A percentile compares a stretch with the other conserved stretches of the same genome.
Evolutionary conservation across 2,113 vertebrate genomes (phyloP).

Genomic region (Gobio gobio): DNA sequence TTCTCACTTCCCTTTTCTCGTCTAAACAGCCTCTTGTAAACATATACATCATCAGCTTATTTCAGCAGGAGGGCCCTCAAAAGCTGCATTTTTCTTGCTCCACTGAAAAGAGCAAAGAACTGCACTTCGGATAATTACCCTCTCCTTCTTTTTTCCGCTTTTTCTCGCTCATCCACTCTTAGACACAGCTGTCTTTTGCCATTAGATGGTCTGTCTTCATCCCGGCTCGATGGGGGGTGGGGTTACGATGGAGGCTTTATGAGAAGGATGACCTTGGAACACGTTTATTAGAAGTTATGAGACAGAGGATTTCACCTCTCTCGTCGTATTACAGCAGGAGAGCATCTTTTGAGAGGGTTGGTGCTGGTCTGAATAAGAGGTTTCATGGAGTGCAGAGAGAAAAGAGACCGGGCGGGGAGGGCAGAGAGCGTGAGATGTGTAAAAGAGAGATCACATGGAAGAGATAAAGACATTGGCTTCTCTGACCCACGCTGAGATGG

Average conservation of each 20-base stretch:
- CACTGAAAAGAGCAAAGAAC: constrained; percentile 36
- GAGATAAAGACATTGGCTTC: constrained; percentile 44
- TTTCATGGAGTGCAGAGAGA: constrained; percentile 49
- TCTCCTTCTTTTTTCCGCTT: constrained; percentile 21
- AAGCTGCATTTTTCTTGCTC: constrained; percentile 19
- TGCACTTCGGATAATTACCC: constrained; percentile 33
- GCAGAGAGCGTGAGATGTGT: constrained; percentile 12
- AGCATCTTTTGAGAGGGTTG: constrained; percentile 48
- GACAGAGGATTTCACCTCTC: constrained; percentile 48
- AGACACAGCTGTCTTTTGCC: constrained; percentile 50
- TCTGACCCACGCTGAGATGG: constrained; percentile 51
- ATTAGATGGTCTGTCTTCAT: constrained; percentile 57
- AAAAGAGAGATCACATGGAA: constrained; percentile 50
- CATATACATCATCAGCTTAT: constrained; percentile 46
- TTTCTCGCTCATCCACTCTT: constrained; percentile 15
- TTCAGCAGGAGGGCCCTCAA: constrained; percentile 38
- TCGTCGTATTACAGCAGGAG: constrained; percentile 48
- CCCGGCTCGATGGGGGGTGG: constrained; percentile 44
- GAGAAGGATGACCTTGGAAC: constrained; percentile 61
- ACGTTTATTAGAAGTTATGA: constrained; percentile 60
- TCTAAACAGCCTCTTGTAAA: constrained; percentile 34
- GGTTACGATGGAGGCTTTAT: constrained; percentile 51
- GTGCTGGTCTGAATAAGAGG: constrained; percentile 49
- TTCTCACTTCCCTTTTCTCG: constrained; percentile 24
- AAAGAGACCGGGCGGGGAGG: constrained; percentile 6